Conservation (phyloP, 2,113 vertebrate species). For the Plestiodon gilberti region DNA sequence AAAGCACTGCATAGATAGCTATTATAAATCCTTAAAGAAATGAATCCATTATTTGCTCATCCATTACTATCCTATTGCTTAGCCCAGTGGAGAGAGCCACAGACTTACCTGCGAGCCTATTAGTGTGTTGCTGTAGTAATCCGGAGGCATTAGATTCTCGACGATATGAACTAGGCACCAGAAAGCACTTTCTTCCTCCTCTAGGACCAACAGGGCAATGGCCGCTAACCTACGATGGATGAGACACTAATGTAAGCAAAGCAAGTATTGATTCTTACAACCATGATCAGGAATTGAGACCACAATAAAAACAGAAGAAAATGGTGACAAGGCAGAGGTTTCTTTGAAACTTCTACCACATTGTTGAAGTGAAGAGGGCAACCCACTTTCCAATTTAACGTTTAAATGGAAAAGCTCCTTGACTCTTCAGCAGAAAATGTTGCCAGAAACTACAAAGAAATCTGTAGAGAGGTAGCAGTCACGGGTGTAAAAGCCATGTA, state of each 20-base stretch:
- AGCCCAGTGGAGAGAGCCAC: background rate
- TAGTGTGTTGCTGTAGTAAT: slow-evolving; percentile 92
- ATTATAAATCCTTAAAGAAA: background rate
- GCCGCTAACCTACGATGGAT: slow-evolving; percentile 84
- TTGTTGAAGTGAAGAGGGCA: background rate
- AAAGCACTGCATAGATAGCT: too few relatives aligned
- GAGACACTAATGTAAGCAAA: slow-evolving; percentile 26
- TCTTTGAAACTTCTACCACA: background rate
- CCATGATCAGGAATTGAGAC: background rate
- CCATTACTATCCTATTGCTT: background rate
- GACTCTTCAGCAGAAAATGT: background rate
- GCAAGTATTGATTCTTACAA: background rate
- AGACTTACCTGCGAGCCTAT: slow-evolving; percentile 88
- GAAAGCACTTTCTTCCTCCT: slow-evolving; percentile 91
- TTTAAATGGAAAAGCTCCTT: background rate
- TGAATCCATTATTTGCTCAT: background rate
- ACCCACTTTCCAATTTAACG: too few relatives aligned
- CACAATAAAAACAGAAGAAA: background rate
- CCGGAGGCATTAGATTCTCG: slow-evolving; percentile 89
- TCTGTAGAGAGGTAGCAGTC: too few relatives aligned
- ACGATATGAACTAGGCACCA: slow-evolving; percentile 93
- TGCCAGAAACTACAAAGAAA: background rate
- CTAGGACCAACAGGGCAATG: slow-evolving; percentile 87
- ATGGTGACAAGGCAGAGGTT: background rate
- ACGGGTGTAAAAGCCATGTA: too few relatives aligned